A percentile compares a stretch with the other conserved stretches of the same genome.
These are phyloP conservation scores for Pseudopodoces humilis DNA, from an alignment of 2,113 vertebrate species.

Conservation along the genomic window DNA sequence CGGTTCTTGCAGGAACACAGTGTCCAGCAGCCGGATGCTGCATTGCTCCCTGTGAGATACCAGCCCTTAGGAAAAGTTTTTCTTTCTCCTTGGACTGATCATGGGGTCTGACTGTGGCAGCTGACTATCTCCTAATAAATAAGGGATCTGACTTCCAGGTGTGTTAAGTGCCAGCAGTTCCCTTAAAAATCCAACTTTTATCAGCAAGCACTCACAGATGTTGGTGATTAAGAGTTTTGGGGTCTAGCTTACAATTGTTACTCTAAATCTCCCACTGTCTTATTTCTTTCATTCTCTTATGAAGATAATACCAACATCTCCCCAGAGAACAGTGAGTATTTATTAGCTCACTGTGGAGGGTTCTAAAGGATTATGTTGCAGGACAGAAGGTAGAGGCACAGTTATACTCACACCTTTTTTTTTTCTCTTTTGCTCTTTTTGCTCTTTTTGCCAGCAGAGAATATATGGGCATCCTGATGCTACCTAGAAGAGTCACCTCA, in stretches of 20 bases:
- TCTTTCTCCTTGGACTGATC: background rate
- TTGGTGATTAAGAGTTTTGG: background rate
- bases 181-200: background rate
- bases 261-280: background rate
- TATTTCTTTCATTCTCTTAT: background rate
- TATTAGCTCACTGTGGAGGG: background rate
- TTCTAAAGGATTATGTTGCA: background rate
- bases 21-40: background rate
- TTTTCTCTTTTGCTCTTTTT: constrained; percentile 27
- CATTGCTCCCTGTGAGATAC: background rate
- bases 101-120: background rate
- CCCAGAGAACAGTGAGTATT: background rate
- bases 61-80: background rate
- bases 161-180: background rate
- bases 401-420: background rate
- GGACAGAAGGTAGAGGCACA: background rate
- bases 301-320: background rate
- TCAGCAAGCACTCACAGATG: background rate
- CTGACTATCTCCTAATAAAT: background rate
- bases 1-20: fast-evolving
- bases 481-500: constrained; percentile 54
- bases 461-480: constrained; percentile 71
- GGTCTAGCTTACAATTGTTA: background rate
- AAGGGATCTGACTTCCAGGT: background rate
- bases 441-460: constrained; percentile 58